These are phyloP conservation scores for Eumerus sabulonum DNA, from an alignment of 2,888 invertebrate genomes.

Conservation along the genomic window DNA sequence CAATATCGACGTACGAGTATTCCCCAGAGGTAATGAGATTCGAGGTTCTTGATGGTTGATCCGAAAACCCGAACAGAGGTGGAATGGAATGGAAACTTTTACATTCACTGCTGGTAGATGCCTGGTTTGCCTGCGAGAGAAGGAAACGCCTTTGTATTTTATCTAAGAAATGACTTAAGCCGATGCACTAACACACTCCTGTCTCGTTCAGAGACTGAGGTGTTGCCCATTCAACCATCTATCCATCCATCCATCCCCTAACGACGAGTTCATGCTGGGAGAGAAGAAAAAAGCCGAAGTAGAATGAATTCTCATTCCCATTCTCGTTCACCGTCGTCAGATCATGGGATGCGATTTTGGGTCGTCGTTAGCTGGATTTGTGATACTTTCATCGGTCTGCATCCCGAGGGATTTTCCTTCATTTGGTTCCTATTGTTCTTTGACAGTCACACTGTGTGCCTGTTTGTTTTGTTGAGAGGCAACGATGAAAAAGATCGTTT, in stretches of 20 bases:
- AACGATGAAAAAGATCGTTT: constrained; percentile 10
- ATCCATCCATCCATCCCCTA: constrained; percentile 59
- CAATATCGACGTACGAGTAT: constrained; percentile 13
- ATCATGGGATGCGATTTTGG: constrained; percentile 48
- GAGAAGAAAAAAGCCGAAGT: constrained; percentile 18
- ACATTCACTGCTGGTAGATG: not conserved
- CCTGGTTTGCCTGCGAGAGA: constrained; percentile 26
- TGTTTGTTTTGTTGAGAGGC: constrained; percentile 8
- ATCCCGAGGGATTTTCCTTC: constrained; percentile 41
- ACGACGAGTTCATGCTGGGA: constrained; percentile 29
- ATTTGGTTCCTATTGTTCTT: constrained; percentile 9
- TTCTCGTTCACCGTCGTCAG: not conserved
- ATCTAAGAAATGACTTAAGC: constrained; percentile 2
- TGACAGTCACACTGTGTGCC: constrained; percentile 19
- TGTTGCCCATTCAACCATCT: not conserved
- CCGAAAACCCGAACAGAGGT: constrained; percentile 35
- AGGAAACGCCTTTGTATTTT: constrained; percentile 51
- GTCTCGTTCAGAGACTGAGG: not conserved
- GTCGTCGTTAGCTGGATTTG: constrained; percentile 58
- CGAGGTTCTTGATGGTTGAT: not conserved
- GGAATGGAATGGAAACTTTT: constrained; percentile 46
- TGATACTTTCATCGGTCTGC: constrained; percentile 41
- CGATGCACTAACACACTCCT: not conserved
- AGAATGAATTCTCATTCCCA: constrained; percentile 14
- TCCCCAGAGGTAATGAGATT: constrained; percentile 51